Percentiles rank a stretch among this genome's conserved stretches.
phyloP scores from a whole-genome alignment of 2,888 invertebrate genomes.

The Argynnis bischoffii region DNA sequence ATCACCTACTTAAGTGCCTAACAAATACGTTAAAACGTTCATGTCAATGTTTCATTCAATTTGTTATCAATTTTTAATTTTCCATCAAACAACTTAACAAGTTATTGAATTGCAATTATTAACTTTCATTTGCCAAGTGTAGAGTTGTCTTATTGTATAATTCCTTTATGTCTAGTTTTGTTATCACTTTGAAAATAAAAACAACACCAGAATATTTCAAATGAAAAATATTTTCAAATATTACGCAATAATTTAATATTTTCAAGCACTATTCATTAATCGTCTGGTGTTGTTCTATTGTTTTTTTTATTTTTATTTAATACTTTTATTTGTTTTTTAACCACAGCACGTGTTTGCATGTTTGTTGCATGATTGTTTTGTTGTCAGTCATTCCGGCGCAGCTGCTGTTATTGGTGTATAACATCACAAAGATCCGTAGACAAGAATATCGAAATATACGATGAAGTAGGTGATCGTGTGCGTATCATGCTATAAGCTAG shows the following conservation, averaged over 20 bases:
- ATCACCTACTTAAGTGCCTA: slow-evolving; percentile 44
- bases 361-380: slow-evolving; percentile 73
- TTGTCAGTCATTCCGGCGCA: slow-evolving; percentile 74
- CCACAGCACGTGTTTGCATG: slow-evolving; percentile 57
- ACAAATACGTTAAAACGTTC: too few species aligned
- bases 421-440: slow-evolving; percentile 58
- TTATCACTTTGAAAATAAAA: too few species aligned
- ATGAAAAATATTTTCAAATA: background rate
- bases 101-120: too few species aligned
- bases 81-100: too few species aligned
- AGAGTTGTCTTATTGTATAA: too few species aligned
- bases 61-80: too few species aligned
- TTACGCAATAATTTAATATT: background rate
- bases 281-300: background rate
- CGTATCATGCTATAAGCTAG: slow-evolving; percentile 55
- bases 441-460: slow-evolving; percentile 60
- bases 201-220: too few species aligned
- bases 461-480: slow-evolving; percentile 61
- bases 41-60: too few species aligned
- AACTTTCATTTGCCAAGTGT: too few species aligned
- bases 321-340: slow-evolving; percentile 44
- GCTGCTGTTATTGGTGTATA: slow-evolving; percentile 73
- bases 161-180: too few species aligned
- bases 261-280: background rate
- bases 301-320: slow-evolving; percentile 30